Conservation (phyloP, 2,113 vertebrate genomes). For the Pyxicephalus adspersus region DNA sequence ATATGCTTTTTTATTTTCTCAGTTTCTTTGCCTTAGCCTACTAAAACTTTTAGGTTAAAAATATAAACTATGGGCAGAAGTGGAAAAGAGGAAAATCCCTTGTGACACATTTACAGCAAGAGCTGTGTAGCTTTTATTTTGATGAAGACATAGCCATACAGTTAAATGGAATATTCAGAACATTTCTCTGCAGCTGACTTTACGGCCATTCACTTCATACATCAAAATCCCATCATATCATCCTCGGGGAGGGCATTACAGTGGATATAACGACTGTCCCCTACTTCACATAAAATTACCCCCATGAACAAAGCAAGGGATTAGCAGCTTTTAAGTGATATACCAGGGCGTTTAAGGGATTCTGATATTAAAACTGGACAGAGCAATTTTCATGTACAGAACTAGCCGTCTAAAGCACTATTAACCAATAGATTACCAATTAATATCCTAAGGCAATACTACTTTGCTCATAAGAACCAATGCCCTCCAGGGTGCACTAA, state of each 20-base stretch:
- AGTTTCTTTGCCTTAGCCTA: not conserved
- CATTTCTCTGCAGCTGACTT: constrained; percentile 39
- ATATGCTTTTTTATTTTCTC: not conserved
- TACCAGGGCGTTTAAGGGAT: not conserved
- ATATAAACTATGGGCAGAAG: not conserved
- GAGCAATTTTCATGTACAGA: not conserved
- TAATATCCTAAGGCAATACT: too few relatives aligned
- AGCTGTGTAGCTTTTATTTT: constrained; percentile 53
- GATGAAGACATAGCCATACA: constrained; percentile 44
- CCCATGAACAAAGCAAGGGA: constrained; percentile 51
- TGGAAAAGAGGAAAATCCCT: constrained; percentile 26
- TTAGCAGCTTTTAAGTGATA: constrained; percentile 29
- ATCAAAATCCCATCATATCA: constrained; percentile 52
- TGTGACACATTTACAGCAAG: constrained; percentile 2
- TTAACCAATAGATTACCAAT: too few relatives aligned
- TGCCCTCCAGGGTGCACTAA: too few relatives aligned
- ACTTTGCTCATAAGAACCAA: too few relatives aligned
- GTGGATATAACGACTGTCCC: constrained; percentile 28
- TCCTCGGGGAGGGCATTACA: constrained; percentile 45
- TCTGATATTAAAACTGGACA: not conserved
- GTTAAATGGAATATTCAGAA: constrained; percentile 57
- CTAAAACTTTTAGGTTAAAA: not conserved
- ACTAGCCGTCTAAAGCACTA: not conserved
- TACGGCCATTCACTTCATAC: constrained; percentile 49
- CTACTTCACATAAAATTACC: constrained; percentile 14